Base-by-base conservation (phyloP, 2,797 vertebrate genomes). In the Sciaenops ocellatus region DNA sequence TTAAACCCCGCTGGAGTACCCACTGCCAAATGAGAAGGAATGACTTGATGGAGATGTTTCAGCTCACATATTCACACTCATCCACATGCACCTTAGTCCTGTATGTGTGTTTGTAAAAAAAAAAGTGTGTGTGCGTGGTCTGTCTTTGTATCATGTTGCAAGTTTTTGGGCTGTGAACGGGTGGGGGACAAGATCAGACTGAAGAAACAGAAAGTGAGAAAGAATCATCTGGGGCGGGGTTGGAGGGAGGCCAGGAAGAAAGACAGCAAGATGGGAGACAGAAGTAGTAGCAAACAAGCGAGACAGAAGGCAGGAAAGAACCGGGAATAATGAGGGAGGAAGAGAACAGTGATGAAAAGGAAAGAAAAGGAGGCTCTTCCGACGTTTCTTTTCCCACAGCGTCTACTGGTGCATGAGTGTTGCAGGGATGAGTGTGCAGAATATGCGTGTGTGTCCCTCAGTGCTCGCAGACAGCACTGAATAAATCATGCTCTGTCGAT, bases 41-140 rank as follows among this genome's bases (percentile, higher is more conserved):
- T 13, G 42, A 69, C 65, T 79, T 3, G 6, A 22, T 34, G 47
- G 65, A 70, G 61, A 54, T 44, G 72, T 67, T 60, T 74, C 76
- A 46, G 38, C 69, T 79, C 61, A 51, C 68, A 59, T 69, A 12
- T 47, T 67, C 62, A 74, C 69, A 60, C 79, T 76, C 69, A 66
- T 80, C 59, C 69, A 69, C 75, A 71, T 67, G 85, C 86, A 89
- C 87, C 84, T 91, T 77, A 82, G 46, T 76, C 54, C 47, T 30
- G 52, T 66, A 44, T 71, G 76, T 76, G 76, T 80, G 83, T 77
- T 71, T 74, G 71, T 85, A 28, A 54, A 64, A 22, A 10, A 46
- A 17, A 24, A 28, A 51, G 52, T 44, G 72, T 20, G 64, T 34
- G 42, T 71, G 75, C 66, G 55, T 26, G 77, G 44, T 83, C 65